phyloP scores from a whole-genome alignment of 2,797 vertebrate species.

The Apodemus agrarius region DNA sequence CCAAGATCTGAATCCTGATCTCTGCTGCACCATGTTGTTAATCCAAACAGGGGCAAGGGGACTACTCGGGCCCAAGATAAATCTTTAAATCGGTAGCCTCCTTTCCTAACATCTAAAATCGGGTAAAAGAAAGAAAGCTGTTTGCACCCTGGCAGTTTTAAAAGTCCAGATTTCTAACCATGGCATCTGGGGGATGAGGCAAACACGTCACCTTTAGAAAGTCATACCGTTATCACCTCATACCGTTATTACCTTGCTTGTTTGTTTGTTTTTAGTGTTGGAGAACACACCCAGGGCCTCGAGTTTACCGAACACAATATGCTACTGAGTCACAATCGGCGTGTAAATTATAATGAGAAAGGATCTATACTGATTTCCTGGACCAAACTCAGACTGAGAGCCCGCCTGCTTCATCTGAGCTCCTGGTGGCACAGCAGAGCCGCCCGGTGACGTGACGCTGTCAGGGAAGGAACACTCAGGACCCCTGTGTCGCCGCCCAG shows the following conservation, averaged over 20 bases:
- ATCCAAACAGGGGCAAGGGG: neutral
- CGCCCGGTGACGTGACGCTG: neutral
- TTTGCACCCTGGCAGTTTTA: neutral
- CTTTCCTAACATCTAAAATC: constrained; percentile 2
- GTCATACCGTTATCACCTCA: neutral
- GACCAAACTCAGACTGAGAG: neutral
- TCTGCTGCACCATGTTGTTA: neutral
- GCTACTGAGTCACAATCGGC: neutral
- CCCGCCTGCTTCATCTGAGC: neutral
- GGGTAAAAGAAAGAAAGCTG: constrained; percentile 13
- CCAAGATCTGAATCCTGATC: neutral
- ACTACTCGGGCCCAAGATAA: neutral
- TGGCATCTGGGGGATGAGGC: neutral
- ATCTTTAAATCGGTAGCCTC: neutral
- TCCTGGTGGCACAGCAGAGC: neutral
- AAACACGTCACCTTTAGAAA: constrained; percentile 13
- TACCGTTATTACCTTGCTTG: neutral
- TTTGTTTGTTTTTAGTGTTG: neutral
- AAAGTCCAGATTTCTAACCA: neutral
- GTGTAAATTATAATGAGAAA: neutral
- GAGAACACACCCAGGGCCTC: neutral
- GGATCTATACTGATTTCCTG: neutral
- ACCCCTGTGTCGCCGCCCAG: neutral
- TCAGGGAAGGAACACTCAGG: neutral
- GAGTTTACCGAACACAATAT: neutral